Evolutionary conservation across 2,797 vertebrate genomes (phyloP), one percentile per base, ranked within the genome.

Genomic region (Babyrousa celebensis): DNA sequence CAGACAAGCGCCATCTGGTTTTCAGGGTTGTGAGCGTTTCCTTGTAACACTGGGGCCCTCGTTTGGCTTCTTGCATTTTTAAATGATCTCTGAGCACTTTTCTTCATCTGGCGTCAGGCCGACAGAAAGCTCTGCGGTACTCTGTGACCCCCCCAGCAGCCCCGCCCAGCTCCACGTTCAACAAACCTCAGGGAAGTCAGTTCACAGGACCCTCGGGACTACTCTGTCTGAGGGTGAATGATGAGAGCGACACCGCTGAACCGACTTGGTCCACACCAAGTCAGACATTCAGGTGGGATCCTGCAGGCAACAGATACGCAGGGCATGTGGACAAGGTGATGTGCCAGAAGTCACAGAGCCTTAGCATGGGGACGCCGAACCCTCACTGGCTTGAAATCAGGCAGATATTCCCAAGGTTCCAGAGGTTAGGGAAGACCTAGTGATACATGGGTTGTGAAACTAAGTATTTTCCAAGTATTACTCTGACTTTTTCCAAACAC

Each of bases 271-370:
- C 52, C 43, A 48, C 6, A 48, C 43, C 43, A 48, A 48, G 43
- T 48, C 43, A 48, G 43, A 48, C 43, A 48, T 48, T 16, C 21
- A 82, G n/a, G 32, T 4, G 27, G 43, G 48, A 27, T 4, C 6
- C 2, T 2, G 0, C n/a, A 63, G n/a, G 12, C 10, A 25, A 32
- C 48, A 90, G 25, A 62, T 1, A 62, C 21, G 9, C 3, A 29
- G 36, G 17, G 4, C 5, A 3, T 3, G 3, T 0, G 72, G 72
- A 11, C 0, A 20, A 32, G 2, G 1, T 6, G 3, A 75, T 0
- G 3, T 9, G 21, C 32, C 29, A 27, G 36, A 89, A 27, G 4
- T 60, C 29, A 87, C 17, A 63, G 63, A 58, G 58, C 20, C 54
- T n/a, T 62, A 3, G 3, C 12, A 29, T 4, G 1, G 43, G 25